Base-by-base conservation (phyloP, 2,113 vertebrate genomes). In the Colinus virginianus region DNA sequence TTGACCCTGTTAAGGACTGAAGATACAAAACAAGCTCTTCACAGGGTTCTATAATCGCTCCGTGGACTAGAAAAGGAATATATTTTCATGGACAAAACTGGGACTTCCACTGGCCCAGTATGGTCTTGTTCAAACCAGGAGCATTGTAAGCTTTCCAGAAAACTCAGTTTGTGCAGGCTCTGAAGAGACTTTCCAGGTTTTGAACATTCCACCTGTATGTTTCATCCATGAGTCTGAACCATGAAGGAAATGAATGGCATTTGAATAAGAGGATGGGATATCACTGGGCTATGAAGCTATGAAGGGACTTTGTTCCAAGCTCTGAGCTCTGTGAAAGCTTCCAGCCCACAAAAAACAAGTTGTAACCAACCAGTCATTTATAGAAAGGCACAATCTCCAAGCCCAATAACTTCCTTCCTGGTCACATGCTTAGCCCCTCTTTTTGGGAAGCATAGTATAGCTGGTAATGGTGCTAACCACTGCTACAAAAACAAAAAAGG, bases 281-380 rank as follows among this genome's bases (percentile, higher is more conserved):
- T 69, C 0, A 0, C 78, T 36, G 30, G 45, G 53, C 25, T 53
- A 53, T 53, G 43, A 56, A 70, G 76, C 20, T 66, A 21, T 15
- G 49, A 84, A 8, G 3, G 21, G 4, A 15, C 16, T 62, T 61
- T 86, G 77, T 74, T n/a, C 64, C 61, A 78, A 74, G 64, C 16
- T 75, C 80, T 42, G 38, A 32, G 69, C 14, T 92, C 15, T 81
- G 56, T 58, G 81, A 64, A 56, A 92, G 23, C 23, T 85, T 56
- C 36, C 43, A 36, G 14, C 40, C 88, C 71, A 69, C 45, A 76
- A 59, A 83, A 88, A 30, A 5, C 36, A 30, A 56, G n/a, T 18
- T 30, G 28, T 51, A 93, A 74, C 77, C 56, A 78, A 49, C 1
- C 56, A 75, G 43, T 3, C 46, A 42, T 26, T 68, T 51, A 61